Conservation (phyloP, 2,888 invertebrate genomes). For the Lasioglossum zephyrum region DNA sequence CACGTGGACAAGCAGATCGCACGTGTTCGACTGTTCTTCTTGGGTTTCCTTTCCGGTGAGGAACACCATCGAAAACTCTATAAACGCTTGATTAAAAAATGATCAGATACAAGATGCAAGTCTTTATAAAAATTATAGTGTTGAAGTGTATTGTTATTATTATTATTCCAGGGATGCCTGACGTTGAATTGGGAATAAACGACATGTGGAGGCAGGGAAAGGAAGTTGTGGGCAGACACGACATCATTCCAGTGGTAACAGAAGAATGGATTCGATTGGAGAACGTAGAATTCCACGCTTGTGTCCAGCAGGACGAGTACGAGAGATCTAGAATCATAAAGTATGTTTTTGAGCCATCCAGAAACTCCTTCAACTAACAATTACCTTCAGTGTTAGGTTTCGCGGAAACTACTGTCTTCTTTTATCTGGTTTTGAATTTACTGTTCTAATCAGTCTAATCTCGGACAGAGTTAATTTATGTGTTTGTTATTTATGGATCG, state of each 20-base stretch:
- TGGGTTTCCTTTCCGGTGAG: conserved; percentile 96
- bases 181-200: conserved; percentile 98
- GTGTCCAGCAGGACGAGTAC: conserved; percentile 96
- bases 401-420: neutral
- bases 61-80: neutral
- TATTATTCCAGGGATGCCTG: conserved; percentile 92
- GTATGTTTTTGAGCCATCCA: conserved; percentile 84
- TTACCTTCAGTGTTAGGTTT: neutral
- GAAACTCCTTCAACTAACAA: neutral
- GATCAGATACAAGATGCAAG: neutral
- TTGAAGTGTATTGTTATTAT: neutral
- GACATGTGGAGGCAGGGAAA: conserved; percentile 99
- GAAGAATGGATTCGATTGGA: conserved; percentile 99
- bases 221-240: conserved; percentile 99
- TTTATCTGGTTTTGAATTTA: neutral
- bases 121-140: neutral
- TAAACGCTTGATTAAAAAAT: neutral
- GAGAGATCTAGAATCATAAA: conserved; percentile 93
- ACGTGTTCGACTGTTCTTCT: conserved; percentile 96
- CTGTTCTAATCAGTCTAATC: neutral
- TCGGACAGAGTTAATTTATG: neutral
- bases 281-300: conserved; percentile 96
- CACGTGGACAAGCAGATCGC: conserved; percentile 95
- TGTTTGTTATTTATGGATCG: too few species aligned
- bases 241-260: conserved; percentile 99